A percentile compares a stretch with the other conserved stretches of the same genome.
These are phyloP conservation scores for Phaedon cochleariae DNA, from an alignment of 2,888 invertebrate genomes.

Conservation along the genomic window DNA sequence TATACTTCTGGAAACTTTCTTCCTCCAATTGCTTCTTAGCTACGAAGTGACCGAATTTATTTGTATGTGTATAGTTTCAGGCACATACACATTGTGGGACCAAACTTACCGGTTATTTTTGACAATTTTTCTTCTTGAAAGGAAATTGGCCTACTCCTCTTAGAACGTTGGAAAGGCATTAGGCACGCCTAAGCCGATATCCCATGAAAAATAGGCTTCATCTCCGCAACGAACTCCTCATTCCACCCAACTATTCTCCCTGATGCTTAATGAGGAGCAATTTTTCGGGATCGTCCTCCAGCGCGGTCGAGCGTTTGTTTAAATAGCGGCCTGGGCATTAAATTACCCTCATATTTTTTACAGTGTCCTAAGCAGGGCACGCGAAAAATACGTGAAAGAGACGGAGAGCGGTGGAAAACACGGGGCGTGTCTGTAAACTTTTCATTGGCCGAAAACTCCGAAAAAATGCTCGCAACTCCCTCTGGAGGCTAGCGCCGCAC, in stretches of 20 bases:
- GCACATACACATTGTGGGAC: too few species aligned
- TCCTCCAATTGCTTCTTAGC: too few species aligned
- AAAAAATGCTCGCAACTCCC: slow-evolving; percentile 59
- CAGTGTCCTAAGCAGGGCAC: slow-evolving; percentile 58
- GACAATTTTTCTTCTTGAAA: too few species aligned
- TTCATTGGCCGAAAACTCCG: slow-evolving; percentile 61
- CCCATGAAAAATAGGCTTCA: too few species aligned
- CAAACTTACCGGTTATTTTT: too few species aligned
- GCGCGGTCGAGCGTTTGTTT: slow-evolving; percentile 60
- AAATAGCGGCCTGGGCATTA: slow-evolving; percentile 59
- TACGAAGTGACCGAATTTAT: too few species aligned
- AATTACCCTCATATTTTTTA: slow-evolving; percentile 62
- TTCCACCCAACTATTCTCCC: slow-evolving; percentile 48
- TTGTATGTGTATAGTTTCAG: too few species aligned
- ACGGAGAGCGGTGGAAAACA: slow-evolving; percentile 52
- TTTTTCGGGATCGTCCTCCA: slow-evolving; percentile 52
- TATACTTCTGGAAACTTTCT: too few species aligned
- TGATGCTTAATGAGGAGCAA: slow-evolving; percentile 52
- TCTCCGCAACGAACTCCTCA: slow-evolving; percentile 42
- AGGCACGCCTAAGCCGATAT: too few species aligned
- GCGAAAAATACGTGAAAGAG: slow-evolving; percentile 54
- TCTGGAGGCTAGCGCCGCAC: slow-evolving; percentile 56
- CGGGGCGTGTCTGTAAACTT: slow-evolving; percentile 57
- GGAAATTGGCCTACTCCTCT: too few species aligned
- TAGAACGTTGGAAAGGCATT: too few species aligned